phyloP scores from a whole-genome alignment of 2,797 vertebrate species.

The Bradypodion pumilum region DNA sequence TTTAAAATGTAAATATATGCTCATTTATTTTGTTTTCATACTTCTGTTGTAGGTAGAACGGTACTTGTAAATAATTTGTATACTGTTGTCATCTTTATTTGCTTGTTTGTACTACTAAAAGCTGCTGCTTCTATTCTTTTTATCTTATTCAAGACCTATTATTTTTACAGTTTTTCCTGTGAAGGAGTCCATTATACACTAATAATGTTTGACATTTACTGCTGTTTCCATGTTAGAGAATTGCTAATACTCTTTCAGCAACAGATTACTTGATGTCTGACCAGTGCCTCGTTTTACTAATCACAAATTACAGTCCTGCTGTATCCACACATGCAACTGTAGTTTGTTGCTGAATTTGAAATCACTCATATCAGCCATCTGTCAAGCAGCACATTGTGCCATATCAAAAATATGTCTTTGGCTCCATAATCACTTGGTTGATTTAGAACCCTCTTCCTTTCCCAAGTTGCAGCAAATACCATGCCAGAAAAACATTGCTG shows the following conservation, averaged over 20 bases:
- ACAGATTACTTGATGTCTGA: slow-evolving; percentile 41
- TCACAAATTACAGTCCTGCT: neutral
- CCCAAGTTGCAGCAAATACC: neutral
- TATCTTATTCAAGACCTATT: slow-evolving; percentile 46
- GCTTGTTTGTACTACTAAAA: slow-evolving; percentile 56
- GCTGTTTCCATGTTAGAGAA: slow-evolving; percentile 28
- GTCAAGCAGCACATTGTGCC: slow-evolving; percentile 28
- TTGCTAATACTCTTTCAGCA: slow-evolving; percentile 28
- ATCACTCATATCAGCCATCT: slow-evolving; percentile 45
- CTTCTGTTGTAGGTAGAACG: slow-evolving; percentile 31
- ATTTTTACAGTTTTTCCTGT: slow-evolving; percentile 20
- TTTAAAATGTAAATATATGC: slow-evolving; percentile 24
- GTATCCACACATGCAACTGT: slow-evolving; percentile 41
- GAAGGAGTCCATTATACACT: slow-evolving; percentile 7
- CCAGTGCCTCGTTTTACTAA: slow-evolving; percentile 42
- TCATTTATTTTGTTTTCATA: slow-evolving; percentile 46
- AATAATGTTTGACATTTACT: slow-evolving; percentile 18
- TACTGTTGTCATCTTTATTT: slow-evolving; percentile 48
- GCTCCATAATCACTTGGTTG: neutral
- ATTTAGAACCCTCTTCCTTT: neutral
- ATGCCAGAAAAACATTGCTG: neutral
- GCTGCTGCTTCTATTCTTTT: slow-evolving; percentile 20
- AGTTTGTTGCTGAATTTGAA: slow-evolving; percentile 33
- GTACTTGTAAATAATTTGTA: slow-evolving; percentile 43
- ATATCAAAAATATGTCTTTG: neutral